Conservation (phyloP, 2,797 vertebrate genomes). For the Aeoliscus strigatus region DNA sequence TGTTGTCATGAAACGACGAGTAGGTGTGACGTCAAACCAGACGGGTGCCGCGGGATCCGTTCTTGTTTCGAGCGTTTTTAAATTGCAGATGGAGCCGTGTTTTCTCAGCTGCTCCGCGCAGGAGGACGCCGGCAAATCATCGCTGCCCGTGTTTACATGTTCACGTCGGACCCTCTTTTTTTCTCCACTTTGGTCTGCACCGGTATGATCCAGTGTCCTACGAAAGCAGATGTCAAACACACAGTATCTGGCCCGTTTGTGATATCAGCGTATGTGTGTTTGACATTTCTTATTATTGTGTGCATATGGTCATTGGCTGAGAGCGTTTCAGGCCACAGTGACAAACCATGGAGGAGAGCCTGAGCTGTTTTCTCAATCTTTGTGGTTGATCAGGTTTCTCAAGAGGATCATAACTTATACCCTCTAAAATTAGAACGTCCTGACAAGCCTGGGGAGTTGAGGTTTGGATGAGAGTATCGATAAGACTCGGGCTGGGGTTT, state of each 20-base stretch:
- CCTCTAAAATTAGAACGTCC: conserved; percentile 28
- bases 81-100: conserved; percentile 36
- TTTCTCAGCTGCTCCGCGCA: conserved; percentile 66
- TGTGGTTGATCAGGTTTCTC: conserved; percentile 17
- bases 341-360: conserved; percentile 9
- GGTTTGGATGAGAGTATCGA: conserved; percentile 31
- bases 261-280: too few species aligned
- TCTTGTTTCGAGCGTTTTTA: conserved; percentile 25
- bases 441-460: conserved; percentile 18
- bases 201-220: too few species aligned
- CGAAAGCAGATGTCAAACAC: too few species aligned
- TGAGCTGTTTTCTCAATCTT: conserved; percentile 12
- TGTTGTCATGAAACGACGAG: conserved; percentile 37
- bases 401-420: conserved; percentile 12
- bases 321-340: conserved; percentile 12
- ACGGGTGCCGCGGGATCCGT: conserved; percentile 37
- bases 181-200: too few species aligned
- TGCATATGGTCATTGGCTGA: conserved; percentile 38
- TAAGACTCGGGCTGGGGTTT: conserved; percentile 7
- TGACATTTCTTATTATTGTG: too few species aligned
- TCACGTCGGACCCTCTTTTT: conserved; percentile 32
- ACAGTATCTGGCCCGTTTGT: too few species aligned
- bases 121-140: conserved; percentile 30
- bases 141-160: conserved; percentile 42
- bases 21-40: conserved; percentile 52